Percentiles rank a stretch among this genome's conserved stretches.
These are phyloP conservation scores for Gastrophysa polygoni DNA, from an alignment of 2,888 invertebrate species.

Conservation along the genomic window DNA sequence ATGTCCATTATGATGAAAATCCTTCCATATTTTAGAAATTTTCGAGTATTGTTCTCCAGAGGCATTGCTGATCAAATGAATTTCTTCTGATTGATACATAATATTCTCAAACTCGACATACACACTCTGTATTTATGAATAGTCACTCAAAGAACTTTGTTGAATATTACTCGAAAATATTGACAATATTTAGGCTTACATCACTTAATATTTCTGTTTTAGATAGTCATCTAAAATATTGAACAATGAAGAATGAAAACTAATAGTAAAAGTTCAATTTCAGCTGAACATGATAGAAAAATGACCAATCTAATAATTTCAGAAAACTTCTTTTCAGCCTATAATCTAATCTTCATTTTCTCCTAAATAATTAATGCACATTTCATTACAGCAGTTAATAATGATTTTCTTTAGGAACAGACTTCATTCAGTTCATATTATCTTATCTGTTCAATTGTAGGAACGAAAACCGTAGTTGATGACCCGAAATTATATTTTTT, in stretches of 20 bases:
- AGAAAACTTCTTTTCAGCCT: constrained; percentile 12
- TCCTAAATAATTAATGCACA: constrained; percentile 43
- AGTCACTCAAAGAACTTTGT: no score
- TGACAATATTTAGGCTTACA: constrained; percentile 14
- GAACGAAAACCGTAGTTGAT: neutral
- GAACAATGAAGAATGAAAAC: constrained; percentile 8
- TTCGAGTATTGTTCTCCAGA: constrained; percentile 18
- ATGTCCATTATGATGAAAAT: neutral
- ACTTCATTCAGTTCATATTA: neutral
- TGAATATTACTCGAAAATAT: constrained; percentile 9
- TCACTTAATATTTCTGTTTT: constrained; percentile 38
- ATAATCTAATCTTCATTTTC: constrained; percentile 46
- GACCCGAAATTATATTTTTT: no score
- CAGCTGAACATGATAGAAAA: constrained; percentile 43
- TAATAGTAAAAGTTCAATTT: constrained; percentile 45
- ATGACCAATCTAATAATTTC: constrained; percentile 20
- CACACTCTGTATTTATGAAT: no score
- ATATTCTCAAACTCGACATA: no score
- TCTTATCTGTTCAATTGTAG: neutral
- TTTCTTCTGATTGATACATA: no score
- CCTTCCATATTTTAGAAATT: neutral
- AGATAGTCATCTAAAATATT: constrained; percentile 23
- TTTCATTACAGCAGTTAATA: constrained; percentile 50
- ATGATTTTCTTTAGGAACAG: constrained; percentile 44
- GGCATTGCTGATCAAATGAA: neutral